These are phyloP conservation scores for Agrochola macilenta DNA, from an alignment of 2,888 invertebrate genomes.

Conservation along the genomic window DNA sequence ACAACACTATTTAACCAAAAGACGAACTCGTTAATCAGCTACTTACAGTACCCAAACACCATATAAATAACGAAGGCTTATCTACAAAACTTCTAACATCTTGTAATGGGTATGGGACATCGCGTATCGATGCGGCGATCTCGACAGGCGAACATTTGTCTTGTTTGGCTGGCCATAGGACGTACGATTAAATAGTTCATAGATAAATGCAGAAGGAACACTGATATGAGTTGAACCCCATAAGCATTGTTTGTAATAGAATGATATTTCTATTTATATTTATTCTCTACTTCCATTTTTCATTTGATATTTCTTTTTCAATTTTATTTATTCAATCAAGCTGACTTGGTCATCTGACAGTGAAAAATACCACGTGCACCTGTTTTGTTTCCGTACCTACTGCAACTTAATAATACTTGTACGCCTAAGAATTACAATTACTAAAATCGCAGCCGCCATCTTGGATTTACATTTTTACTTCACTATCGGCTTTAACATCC, in stretches of 20 bases:
- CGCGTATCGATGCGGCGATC: slow-evolving; percentile 54
- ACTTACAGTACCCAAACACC: slow-evolving; percentile 45
- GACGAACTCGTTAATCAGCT: slow-evolving; percentile 43
- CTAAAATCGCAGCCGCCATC: too few relatives aligned
- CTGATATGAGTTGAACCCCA: not conserved
- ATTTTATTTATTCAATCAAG: not conserved
- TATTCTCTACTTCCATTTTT: too few relatives aligned
- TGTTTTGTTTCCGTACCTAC: too few relatives aligned
- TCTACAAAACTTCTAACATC: slow-evolving; percentile 64
- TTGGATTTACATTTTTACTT: too few relatives aligned
- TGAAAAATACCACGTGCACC: not conserved
- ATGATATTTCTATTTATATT: too few relatives aligned
- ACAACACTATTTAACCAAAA: not conserved
- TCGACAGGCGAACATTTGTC: slow-evolving; percentile 62
- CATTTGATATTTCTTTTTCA: too few relatives aligned
- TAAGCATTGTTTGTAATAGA: not conserved
- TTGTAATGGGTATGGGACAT: slow-evolving; percentile 57
- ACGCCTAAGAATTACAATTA: too few relatives aligned
- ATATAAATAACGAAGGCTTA: slow-evolving; percentile 61
- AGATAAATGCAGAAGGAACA: slow-evolving; percentile 29
- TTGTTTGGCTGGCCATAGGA: slow-evolving; percentile 52
- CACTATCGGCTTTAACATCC: too few relatives aligned
- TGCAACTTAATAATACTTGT: too few relatives aligned
- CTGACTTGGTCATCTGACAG: not conserved
- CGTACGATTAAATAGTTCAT: slow-evolving; percentile 8